Evolutionary conservation across 2,113 vertebrate genomes (phyloP), one percentile per base, ranked within the genome.

Genomic region (Panthera uncia): DNA sequence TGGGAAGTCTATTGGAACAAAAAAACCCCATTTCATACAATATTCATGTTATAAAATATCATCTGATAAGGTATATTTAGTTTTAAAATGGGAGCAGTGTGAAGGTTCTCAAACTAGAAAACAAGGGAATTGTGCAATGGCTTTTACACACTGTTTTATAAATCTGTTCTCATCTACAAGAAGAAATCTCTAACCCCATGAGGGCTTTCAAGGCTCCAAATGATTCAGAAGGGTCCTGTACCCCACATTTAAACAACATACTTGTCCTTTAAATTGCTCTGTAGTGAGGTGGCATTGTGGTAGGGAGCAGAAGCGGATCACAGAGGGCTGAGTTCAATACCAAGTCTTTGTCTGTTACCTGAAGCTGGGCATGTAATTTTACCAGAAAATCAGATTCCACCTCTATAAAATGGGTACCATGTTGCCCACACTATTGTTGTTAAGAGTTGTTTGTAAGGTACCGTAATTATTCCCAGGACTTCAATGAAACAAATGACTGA

Each of bases 41-140:
- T 52, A 69, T 38, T 91, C 68, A 71, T 45, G 7, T 33, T 7
- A 18, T 41, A 38, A 95, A 90, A 95, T 33, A n/a, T 73, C 74
- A 95, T 52, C 31, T 86, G 41, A 81, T 87, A 52, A 76, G 48
- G 68, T 57, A 33, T 33, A 78, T 27, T 7, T 84, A 21, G 41
- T 76, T 73, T 93, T 93, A 52, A 86, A 89, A 86, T 33, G 9
- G 78, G 55, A 93, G 36, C 38, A 48, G 52, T 18, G 1, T 69
- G 19, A 94, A 91, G 41, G 82, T 76, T 81, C 33, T 87, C 61
- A 92, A 95, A 79, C 14, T 55, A 69, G 80, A 86, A 96, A 93
- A 95, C 27, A 33, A 80, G 15, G 21, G 9, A 55, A 55, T 19
- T 15, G 19, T 61, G 12, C 36, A 3, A 82, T n/a, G 79, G 65